Percentiles rank a stretch among this genome's conserved stretches.
These are phyloP conservation scores for Mionectes macconnelli DNA, from an alignment of 2,113 vertebrate genomes.

Conservation along the genomic window DNA sequence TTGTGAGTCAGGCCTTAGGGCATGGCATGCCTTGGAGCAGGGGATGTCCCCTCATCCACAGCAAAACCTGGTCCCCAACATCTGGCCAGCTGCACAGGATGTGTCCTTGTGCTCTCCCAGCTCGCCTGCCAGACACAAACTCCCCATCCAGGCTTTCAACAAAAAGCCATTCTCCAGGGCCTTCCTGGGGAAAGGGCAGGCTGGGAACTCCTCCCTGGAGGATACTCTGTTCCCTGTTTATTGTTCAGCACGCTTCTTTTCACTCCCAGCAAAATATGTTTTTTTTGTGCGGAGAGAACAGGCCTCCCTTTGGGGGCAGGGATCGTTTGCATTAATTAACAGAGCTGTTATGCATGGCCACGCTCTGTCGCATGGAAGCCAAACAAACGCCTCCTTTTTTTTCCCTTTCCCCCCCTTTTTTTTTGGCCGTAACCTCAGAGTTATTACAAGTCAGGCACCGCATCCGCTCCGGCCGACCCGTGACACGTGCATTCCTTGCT, in stretches of 20 bases:
- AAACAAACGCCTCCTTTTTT: slow-evolving; percentile 40
- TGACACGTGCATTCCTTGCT: neutral
- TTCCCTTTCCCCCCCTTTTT: neutral
- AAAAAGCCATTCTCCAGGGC: slow-evolving; percentile 30
- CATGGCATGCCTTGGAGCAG: neutral
- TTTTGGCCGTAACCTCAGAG: neutral
- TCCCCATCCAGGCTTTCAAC: neutral
- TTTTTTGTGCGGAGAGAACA: slow-evolving; percentile 20
- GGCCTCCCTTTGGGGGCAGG: slow-evolving; percentile 59
- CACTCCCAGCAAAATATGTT: neutral
- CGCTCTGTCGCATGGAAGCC: slow-evolving; percentile 24
- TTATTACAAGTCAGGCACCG: slow-evolving; percentile 3
- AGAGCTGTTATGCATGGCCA: slow-evolving; percentile 42
- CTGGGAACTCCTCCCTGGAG: neutral
- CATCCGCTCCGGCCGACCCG: neutral
- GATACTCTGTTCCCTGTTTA: neutral
- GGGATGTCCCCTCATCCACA: no score
- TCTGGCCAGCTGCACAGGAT: slow-evolving; percentile 32
- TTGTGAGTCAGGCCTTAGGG: neutral
- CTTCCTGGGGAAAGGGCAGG: slow-evolving; percentile 43
- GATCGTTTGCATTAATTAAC: slow-evolving; percentile 67
- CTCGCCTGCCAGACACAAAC: neutral
- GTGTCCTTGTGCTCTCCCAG: neutral
- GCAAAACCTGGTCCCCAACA: neutral
- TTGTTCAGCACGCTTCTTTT: slow-evolving; percentile 2